Percentiles rank a stretch among this genome's conserved stretches.
Conservation (phyloP, 2,888 invertebrate species). For the Ellobium chinense region DNA sequence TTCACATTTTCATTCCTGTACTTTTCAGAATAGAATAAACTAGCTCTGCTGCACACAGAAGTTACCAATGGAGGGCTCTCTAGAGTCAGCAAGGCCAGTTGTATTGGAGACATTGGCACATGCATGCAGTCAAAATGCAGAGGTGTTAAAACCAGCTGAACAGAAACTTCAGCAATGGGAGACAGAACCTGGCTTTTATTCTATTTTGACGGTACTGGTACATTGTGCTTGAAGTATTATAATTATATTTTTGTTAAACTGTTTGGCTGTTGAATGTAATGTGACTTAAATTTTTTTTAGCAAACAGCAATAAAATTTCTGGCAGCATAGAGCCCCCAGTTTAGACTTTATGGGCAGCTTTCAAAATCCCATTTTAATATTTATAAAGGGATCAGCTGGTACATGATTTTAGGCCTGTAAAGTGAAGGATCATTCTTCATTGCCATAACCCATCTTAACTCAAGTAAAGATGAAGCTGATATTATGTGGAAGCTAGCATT, state of each 20-base stretch:
- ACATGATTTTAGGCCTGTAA: too few relatives aligned
- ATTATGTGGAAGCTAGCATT: too few relatives aligned
- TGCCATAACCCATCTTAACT: too few relatives aligned
- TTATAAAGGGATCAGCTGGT: too few relatives aligned
- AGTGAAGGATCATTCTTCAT: too few relatives aligned
- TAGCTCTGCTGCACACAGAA: background rate
- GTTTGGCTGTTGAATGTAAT: background rate
- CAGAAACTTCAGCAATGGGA: conserved; percentile 93
- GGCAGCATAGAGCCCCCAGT: too few relatives aligned
- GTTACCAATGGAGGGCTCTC: conserved; percentile 56
- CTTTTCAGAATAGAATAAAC: background rate
- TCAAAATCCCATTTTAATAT: too few relatives aligned
- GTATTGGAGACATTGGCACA: conserved; percentile 88
- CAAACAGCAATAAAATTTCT: too few relatives aligned
- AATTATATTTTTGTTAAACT: background rate
- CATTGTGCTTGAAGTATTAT: background rate
- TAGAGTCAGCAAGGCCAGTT: conserved; percentile 62
- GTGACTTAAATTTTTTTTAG: too few relatives aligned
- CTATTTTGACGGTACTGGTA: conserved; percentile 88
- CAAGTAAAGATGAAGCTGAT: too few relatives aligned
- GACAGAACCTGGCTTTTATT: conserved; percentile 92
- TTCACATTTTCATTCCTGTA: background rate
- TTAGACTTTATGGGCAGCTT: too few relatives aligned
- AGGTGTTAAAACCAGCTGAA: conserved; percentile 92
- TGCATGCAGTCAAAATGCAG: conserved; percentile 91